Conservation (phyloP, 2,888 invertebrate genomes). For the Plebejus melissa region DNA sequence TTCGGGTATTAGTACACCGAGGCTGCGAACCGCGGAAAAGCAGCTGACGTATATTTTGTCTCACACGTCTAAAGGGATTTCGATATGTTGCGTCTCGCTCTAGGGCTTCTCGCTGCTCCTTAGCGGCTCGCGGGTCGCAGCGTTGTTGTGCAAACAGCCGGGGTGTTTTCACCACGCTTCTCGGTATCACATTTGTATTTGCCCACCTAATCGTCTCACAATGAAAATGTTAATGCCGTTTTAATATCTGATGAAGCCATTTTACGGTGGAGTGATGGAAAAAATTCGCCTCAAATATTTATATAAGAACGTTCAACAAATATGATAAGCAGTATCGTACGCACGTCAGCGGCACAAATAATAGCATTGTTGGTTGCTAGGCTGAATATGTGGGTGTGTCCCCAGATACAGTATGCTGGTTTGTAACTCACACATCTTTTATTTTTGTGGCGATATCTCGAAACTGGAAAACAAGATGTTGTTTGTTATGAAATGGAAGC, state of each 20-base stretch:
- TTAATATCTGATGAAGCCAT: slow-evolving; percentile 19
- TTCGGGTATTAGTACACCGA: neutral
- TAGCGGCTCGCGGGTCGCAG: no score
- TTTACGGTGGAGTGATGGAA: slow-evolving; percentile 23
- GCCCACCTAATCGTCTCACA: neutral
- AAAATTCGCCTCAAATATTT: slow-evolving; percentile 32
- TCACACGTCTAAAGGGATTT: no score
- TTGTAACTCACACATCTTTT: slow-evolving; percentile 46
- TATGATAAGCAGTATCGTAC: slow-evolving; percentile 37
- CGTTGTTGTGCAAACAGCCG: no score
- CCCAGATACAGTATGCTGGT: slow-evolving; percentile 51
- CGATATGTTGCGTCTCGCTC: no score
- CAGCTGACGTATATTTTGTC: no score
- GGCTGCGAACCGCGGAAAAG: no score
- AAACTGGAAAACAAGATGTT: slow-evolving; percentile 58
- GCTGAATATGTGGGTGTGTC: slow-evolving; percentile 71
- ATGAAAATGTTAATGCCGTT: slow-evolving; percentile 10
- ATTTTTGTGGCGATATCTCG: slow-evolving; percentile 59
- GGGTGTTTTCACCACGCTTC: neutral
- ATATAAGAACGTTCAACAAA: slow-evolving; percentile 33
- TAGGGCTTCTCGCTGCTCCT: no score
- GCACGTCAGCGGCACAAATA: slow-evolving; percentile 36
- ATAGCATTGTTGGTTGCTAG: slow-evolving; percentile 52
- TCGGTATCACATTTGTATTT: neutral
- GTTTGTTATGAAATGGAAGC: slow-evolving; percentile 59